A percentile compares a stretch with the other conserved stretches of the same genome.
phyloP scores from a whole-genome alignment of 1,140 invertebrate genomes.

The Dinothrombium tinctorium region DNA sequence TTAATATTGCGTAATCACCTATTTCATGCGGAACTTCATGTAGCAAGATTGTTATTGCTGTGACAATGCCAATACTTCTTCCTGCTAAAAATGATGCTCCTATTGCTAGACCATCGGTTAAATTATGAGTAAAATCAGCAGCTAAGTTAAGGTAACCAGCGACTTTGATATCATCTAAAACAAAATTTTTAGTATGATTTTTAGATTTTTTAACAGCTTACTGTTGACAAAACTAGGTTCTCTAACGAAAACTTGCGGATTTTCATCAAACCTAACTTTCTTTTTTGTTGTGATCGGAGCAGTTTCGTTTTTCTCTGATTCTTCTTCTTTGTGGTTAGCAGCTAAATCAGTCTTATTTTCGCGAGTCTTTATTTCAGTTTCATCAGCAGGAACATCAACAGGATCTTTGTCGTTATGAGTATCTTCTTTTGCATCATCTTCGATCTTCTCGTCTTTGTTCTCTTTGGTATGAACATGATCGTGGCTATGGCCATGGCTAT shows the following conservation, averaged over 20 bases:
- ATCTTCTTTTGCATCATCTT: conserved; percentile 6
- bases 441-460: conserved; percentile 2
- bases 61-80: conserved; percentile 48
- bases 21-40: conserved; percentile 97
- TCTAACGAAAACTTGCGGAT: background rate
- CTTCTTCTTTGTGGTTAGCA: background rate
- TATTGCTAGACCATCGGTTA: conserved; percentile 88
- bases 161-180: conserved; percentile 51
- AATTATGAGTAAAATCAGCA: conserved; percentile 87
- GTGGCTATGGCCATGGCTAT: too few relatives aligned
- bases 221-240: background rate
- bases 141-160: conserved; percentile 78
- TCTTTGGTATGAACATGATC: background rate
- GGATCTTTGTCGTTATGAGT: background rate
- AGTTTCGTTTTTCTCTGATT: background rate
- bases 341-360: background rate
- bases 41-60: conserved; percentile 74
- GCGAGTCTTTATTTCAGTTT: too few relatives aligned
- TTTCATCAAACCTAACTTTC: background rate
- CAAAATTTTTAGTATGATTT: too few relatives aligned
- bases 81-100: conserved; percentile 87
- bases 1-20: conserved; percentile 88
- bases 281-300: too few relatives aligned
- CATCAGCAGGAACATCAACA: too few relatives aligned
- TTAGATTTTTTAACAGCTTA: too few relatives aligned